Conservation (phyloP, 2,113 vertebrate genomes). For the Plestiodon gilberti region DNA sequence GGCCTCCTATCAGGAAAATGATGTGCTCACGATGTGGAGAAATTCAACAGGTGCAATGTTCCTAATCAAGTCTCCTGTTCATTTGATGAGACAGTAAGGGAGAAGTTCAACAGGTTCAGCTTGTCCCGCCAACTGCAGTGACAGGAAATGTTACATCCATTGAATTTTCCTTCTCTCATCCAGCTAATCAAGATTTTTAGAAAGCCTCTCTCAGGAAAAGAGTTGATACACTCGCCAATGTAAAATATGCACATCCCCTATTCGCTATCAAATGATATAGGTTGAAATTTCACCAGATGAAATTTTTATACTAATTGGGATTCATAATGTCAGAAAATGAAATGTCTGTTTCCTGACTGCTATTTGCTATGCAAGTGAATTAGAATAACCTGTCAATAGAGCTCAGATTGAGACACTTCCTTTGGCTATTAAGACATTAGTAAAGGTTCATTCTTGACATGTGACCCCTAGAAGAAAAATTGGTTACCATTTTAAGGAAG, state of each 20-base stretch:
- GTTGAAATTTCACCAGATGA: neutral
- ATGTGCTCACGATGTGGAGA: neutral
- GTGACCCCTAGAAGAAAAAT: neutral
- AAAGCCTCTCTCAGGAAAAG: neutral
- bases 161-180: neutral
- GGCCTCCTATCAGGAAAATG: neutral
- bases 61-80: neutral
- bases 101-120: neutral
- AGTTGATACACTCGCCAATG: neutral
- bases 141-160: neutral
- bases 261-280: neutral
- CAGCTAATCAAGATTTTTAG: neutral
- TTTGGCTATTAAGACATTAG: constrained; percentile 20
- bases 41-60: neutral
- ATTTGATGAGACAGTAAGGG: neutral
- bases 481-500: neutral
- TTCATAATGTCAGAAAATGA: neutral
- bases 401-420: constrained; percentile 8
- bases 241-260: neutral
- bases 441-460: constrained; percentile 5
- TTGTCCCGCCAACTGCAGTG: neutral
- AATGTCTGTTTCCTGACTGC: constrained; percentile 7
- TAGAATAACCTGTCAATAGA: constrained; percentile 25
- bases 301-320: neutral
- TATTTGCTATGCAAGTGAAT: constrained; percentile 9